Evolutionary conservation across 64 coral and sea anemone genomes (phyloP), one percentile per base, ranked within the genome.

Genomic region (Stichodactyla helianthus): DNA sequence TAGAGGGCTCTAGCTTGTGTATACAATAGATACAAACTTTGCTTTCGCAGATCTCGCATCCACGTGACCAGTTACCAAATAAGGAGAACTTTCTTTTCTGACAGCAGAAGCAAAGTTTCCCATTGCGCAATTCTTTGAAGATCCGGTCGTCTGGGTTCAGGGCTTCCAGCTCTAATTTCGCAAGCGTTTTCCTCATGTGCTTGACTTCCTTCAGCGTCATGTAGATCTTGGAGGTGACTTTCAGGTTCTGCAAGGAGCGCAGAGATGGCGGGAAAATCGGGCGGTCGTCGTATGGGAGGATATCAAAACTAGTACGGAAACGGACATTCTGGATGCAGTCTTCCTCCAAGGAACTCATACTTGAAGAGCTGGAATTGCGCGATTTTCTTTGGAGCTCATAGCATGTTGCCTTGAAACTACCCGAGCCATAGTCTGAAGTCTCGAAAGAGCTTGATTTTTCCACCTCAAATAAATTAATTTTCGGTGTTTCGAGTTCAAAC

Each of bases 401-500:
- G 65, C 20, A 79, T 17, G 54, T 31, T 82, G 53, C 65, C 52
- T 71, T 52, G 23, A 17, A 71, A 31, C 64, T 86, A 17, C 35
- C 78, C n/a, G 51, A 91, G 28, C 64, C 17, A 23, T 20, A 81
- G 26, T 54, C 78, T 17, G 78, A 81, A 14, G 7, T 55, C 51
- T 86, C 55, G 56, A 31, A 18, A 14, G 54, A 18, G 23, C 58
- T 76, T 16, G 15, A 35, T 9, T 82, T 71, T 27, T 86, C 77
- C 16, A 81, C 71, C 35, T 96, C 94, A 6, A 83, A 93, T 4
- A 71, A 50, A 51, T 58, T 82, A 7, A 90, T 53, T 8, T 81
- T 78, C 10, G 94, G 94, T 8, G 91, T 90, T 25, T 84, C 82
- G 13, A 88, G 81, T 71, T 87, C 77, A 55, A 84, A 68, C 22